A percentile compares a stretch with the other conserved stretches of the same genome.
phyloP scores from a whole-genome alignment of 1,140 invertebrate genomes.

The Danaus melanippus region DNA sequence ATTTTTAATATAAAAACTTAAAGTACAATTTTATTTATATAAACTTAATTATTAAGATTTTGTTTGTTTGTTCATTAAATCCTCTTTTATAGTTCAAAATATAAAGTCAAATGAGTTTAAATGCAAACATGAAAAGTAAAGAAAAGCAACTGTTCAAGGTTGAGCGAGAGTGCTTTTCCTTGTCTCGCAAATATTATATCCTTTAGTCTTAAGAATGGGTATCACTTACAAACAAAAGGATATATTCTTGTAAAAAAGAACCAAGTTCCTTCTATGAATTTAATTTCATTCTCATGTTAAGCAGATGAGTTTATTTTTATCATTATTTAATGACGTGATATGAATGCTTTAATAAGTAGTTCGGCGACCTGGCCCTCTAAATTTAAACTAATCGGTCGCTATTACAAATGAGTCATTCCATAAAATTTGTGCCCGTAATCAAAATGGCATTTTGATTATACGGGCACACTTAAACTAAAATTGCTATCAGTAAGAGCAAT shows the following conservation, averaged over 20 bases:
- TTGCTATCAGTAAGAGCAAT: constrained; percentile 17
- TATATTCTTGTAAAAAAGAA: not conserved
- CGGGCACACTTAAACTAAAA: constrained; percentile 21
- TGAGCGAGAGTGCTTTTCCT: constrained; percentile 14
- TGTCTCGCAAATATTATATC: constrained; percentile 14
- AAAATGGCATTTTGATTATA: constrained; percentile 19
- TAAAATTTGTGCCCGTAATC: constrained; percentile 11
- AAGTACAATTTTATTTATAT: constrained; percentile 2
- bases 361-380: no score
- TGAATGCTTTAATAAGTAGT: no score
- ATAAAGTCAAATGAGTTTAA: constrained; percentile 1
- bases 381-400: no score
- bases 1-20: not conserved
- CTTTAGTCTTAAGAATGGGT: constrained; percentile 5
- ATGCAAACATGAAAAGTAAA: constrained; percentile 5
- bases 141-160: not conserved
- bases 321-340: no score
- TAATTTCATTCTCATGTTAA: no score
- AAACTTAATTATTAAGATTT: not conserved
- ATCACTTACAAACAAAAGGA: constrained; percentile 1
- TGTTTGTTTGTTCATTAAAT: constrained; percentile 1
- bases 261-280: not conserved
- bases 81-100: not conserved
- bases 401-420: no score
- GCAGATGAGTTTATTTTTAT: no score